Conservation (phyloP, 2,113 vertebrate genomes). For the Procapra przewalskii region DNA sequence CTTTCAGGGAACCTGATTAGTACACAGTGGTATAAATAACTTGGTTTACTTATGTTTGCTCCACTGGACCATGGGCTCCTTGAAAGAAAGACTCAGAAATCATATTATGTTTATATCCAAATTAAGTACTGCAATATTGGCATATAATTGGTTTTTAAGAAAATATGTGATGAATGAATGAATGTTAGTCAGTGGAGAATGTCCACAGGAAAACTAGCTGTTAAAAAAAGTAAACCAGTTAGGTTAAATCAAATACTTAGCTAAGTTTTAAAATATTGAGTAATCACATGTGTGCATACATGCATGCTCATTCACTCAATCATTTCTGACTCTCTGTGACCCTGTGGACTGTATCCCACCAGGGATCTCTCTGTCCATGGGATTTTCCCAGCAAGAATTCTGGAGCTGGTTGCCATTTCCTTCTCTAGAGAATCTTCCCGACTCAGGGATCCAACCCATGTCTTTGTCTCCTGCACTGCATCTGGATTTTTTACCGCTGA, state of each 20-base stretch:
- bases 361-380: not conserved
- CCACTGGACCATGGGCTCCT: not conserved
- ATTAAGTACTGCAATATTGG: not conserved
- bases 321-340: not conserved
- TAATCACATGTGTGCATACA: not conserved
- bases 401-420: not conserved
- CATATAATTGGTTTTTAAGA: not conserved
- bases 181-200: not conserved
- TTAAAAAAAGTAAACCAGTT: not conserved
- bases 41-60: not conserved
- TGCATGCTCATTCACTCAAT: not conserved
- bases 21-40: not conserved
- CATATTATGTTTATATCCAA: not conserved
- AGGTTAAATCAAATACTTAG: not conserved
- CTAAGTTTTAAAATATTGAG: not conserved
- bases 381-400: not conserved
- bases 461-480: not conserved
- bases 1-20: not conserved
- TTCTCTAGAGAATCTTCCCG: not conserved
- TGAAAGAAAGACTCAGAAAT: not conserved
- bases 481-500: not conserved
- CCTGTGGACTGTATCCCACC: not conserved
- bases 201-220: not conserved
- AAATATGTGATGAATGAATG: not conserved
- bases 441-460: not conserved